Evolutionary conservation across 2,113 vertebrate genomes (phyloP).

Genomic region (Clarias gariepinus): DNA sequence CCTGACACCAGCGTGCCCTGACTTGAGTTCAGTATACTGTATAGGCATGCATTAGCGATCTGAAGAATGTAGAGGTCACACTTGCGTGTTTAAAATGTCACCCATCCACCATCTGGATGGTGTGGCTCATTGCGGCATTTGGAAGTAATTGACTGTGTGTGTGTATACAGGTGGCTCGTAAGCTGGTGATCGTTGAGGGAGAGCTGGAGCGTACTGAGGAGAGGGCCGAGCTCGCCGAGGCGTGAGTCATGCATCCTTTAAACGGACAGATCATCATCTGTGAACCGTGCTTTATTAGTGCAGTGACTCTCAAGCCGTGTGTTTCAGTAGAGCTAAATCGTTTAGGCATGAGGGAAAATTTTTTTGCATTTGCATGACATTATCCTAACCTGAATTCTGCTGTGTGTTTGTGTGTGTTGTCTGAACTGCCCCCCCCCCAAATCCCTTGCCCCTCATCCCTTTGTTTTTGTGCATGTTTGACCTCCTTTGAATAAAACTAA

Average conservation of each 20-base stretch:
- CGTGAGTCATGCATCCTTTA: conserved; percentile 65
- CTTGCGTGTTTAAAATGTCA: not conserved
- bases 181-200: conserved; percentile 87
- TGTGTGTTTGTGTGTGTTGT: conserved; percentile 16
- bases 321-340: conserved; percentile 28
- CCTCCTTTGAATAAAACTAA: conserved; percentile 66
- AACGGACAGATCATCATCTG: not conserved
- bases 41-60: not conserved
- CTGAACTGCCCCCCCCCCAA: not conserved
- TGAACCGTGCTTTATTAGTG: not conserved
- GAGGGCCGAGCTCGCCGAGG: conserved; percentile 76
- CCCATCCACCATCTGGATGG: not conserved
- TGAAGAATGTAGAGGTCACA: conserved; percentile 5
- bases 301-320: not conserved
- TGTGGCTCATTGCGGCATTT: not conserved
- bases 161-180: conserved; percentile 86
- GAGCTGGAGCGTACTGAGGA: conserved; percentile 79
- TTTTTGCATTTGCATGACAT: conserved; percentile 46
- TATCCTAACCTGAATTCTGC: conserved; percentile 29
- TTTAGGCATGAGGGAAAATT: conserved; percentile 30
- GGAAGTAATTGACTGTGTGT: not conserved
- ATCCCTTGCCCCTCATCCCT: not conserved
- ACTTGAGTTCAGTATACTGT: not conserved
- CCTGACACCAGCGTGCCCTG: not conserved
- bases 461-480: conserved; percentile 58